phyloP scores from a whole-genome alignment of 2,888 invertebrate species.

The Eretmocerus hayati region DNA sequence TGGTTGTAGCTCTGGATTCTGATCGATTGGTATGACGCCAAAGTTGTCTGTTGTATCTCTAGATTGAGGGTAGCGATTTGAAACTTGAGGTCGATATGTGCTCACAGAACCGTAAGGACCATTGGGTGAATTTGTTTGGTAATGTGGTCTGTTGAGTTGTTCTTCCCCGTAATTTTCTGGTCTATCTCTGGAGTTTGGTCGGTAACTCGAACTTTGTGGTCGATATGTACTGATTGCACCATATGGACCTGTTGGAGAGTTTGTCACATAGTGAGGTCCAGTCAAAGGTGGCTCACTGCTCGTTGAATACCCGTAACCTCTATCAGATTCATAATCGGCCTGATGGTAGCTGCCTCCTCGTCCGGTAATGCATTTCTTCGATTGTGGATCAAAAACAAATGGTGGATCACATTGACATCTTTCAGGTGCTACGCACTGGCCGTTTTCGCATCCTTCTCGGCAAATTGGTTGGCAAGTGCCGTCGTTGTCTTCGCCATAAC shows the following conservation, averaged over 20 bases:
- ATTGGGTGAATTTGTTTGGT: neutral
- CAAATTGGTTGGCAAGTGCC: slow-evolving; percentile 26
- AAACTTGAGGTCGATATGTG: neutral
- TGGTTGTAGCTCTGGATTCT: neutral
- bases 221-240: neutral
- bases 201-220: neutral
- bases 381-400: slow-evolving; percentile 27
- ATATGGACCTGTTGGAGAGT: neutral
- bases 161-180: neutral
- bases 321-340: neutral
- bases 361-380: neutral
- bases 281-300: neutral
- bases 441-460: slow-evolving; percentile 45
- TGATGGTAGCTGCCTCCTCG: neutral
- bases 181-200: neutral
- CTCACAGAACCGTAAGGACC: neutral
- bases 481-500: slow-evolving; percentile 34
- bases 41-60: neutral
- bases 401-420: slow-evolving; percentile 52
- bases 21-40: neutral
- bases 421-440: slow-evolving; percentile 50
- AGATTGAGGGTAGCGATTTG: neutral
- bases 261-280: too few relatives aligned
- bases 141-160: neutral
- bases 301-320: neutral